Evolutionary conservation across 2,797 vertebrate species (phyloP).

Genomic region (Hybognathus amarus): DNA sequence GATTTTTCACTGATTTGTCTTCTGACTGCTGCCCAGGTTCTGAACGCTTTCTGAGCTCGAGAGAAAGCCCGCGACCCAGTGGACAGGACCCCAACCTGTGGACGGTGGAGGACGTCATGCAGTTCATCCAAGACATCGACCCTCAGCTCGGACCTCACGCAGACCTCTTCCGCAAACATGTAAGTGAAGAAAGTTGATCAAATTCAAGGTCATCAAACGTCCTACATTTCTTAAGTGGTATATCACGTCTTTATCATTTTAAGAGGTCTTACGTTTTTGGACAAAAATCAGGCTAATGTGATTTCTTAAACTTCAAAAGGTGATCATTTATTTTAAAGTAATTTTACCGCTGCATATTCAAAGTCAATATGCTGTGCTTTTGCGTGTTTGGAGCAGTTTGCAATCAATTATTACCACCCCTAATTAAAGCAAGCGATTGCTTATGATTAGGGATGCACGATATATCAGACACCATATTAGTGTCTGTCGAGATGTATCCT

Average conservation of each 20-base stretch:
- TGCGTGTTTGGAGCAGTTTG: background rate
- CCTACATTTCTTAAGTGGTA: background rate
- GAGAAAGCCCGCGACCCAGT: constrained; percentile 77
- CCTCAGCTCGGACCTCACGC: constrained; percentile 94
- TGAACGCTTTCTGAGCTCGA: constrained; percentile 76
- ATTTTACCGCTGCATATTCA: background rate
- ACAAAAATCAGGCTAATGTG: background rate
- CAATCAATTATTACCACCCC: background rate
- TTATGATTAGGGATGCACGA: background rate
- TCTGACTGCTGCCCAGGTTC: constrained; percentile 73
- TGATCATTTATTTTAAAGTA: background rate
- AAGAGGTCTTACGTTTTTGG: background rate
- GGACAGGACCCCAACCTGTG: constrained; percentile 89
- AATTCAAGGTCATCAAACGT: background rate
- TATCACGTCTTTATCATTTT: background rate
- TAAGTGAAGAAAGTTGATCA: constrained; percentile 68
- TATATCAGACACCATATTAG: background rate
- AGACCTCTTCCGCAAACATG: constrained; percentile 97
- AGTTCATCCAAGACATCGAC: constrained; percentile 92
- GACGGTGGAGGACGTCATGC: constrained; percentile 96
- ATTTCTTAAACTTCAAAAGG: background rate
- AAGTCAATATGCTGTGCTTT: background rate
- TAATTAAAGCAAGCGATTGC: background rate
- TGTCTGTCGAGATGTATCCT: too few relatives aligned
- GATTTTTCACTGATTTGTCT: background rate